A percentile compares a stretch with the other conserved stretches of the same genome.
These are phyloP conservation scores for Rhinolophus sinicus DNA, from an alignment of 2,113 vertebrate genomes.

Conservation along the genomic window DNA sequence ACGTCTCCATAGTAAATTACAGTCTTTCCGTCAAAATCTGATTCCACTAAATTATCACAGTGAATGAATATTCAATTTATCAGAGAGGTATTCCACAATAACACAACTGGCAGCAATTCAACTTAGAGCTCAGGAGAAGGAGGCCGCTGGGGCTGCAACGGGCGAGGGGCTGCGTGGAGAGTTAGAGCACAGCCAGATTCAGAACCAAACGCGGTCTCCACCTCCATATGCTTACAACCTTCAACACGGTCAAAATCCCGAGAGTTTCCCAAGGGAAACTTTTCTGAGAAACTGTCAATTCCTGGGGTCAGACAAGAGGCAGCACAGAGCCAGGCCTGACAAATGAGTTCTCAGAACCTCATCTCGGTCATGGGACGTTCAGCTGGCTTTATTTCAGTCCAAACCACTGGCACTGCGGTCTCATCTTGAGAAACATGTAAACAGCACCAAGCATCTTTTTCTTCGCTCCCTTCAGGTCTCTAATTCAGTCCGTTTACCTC, in stretches of 20 bases:
- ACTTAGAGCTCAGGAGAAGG: neutral
- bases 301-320: conserved; percentile 7
- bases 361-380: neutral
- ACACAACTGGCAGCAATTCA: neutral
- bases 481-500: neutral
- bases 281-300: neutral
- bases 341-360: conserved; percentile 46
- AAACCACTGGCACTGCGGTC: neutral
- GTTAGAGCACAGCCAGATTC: neutral
- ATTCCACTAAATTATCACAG: neutral
- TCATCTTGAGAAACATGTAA: neutral
- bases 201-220: neutral
- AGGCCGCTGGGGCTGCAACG: rapidly evolving
- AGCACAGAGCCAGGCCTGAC: conserved; percentile 57
- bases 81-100: neutral
- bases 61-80: neutral
- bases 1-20: neutral
- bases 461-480: neutral
- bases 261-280: conserved; percentile 41
- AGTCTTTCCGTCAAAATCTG: neutral
- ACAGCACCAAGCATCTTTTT: neutral
- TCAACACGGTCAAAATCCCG: neutral
- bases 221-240: neutral
- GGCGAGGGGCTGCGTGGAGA: neutral
- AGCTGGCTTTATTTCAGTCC: neutral